phyloP scores from a whole-genome alignment of 2,888 invertebrate genomes.

The Prosapia bicincta region DNA sequence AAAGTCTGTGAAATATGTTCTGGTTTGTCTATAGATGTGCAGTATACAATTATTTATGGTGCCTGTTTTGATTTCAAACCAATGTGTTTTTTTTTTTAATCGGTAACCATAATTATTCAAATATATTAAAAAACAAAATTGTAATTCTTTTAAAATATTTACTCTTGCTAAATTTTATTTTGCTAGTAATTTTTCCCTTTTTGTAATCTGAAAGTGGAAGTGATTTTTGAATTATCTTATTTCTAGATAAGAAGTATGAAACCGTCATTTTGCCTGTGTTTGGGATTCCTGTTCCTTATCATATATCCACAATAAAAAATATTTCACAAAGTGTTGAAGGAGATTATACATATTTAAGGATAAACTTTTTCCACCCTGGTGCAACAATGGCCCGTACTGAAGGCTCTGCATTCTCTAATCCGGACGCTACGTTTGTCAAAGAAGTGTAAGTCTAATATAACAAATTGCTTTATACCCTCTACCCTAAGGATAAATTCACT shows the following conservation, averaged over 20 bases:
- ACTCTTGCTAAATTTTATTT: no score
- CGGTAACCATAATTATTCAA: no score
- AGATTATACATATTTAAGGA: conserved; percentile 95
- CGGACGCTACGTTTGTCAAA: conserved; percentile 96
- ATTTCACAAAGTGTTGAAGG: conserved; percentile 98
- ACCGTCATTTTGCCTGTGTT: conserved; percentile 97
- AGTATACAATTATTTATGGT: no score
- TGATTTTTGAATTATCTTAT: conserved; percentile 8
- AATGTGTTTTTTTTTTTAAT: no score
- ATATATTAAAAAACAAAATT: no score
- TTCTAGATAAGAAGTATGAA: conserved; percentile 90
- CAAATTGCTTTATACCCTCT: background rate
- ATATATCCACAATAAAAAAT: conserved; percentile 98
- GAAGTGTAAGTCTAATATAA: conserved; percentile 90
- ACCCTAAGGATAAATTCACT: background rate
- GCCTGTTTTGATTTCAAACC: no score
- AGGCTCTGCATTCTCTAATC: conserved; percentile 85
- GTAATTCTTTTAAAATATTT: no score
- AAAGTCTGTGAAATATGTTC: no score
- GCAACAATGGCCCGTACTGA: conserved; percentile 94
- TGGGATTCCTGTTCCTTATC: conserved; percentile 95
- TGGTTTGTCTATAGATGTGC: no score
- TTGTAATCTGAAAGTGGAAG: no score
- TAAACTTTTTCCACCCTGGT: conserved; percentile 99
- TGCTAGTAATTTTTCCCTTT: no score